These are phyloP conservation scores for Notodonta ziczac DNA, from an alignment of 2,888 invertebrate genomes.

Conservation along the genomic window DNA sequence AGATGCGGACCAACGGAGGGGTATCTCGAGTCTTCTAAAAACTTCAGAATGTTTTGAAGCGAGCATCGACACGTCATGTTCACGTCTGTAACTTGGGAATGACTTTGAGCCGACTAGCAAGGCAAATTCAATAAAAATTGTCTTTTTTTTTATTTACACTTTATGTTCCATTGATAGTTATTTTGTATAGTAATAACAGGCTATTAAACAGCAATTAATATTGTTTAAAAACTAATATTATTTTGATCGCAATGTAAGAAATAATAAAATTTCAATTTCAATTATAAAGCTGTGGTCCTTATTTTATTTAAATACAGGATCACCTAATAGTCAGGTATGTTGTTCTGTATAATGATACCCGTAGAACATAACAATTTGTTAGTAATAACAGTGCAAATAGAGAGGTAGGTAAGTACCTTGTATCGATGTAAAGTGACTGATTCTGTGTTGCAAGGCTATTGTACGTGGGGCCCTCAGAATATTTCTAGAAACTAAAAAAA, in stretches of 20 bases:
- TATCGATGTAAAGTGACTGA: no score
- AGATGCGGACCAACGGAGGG: conserved; percentile 63
- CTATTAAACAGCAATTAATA: not conserved
- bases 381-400: not conserved
- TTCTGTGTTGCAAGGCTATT: no score
- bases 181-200: not conserved
- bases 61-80: not conserved
- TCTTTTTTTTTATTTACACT: no score
- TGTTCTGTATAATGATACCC: no score
- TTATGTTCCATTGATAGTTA: not conserved
- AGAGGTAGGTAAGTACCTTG: no score
- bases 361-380: not conserved
- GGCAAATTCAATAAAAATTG: no score
- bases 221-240: not conserved
- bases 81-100: conserved; percentile 11
- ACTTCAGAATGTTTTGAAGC: conserved; percentile 27
- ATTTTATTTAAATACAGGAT: not conserved
- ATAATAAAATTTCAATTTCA: not conserved
- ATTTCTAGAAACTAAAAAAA: no score
- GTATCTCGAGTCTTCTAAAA: conserved; percentile 51
- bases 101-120: no score
- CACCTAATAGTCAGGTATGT: no score
- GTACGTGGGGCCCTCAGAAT: no score
- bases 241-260: not conserved
- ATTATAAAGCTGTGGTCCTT: not conserved